phyloP scores from a whole-genome alignment of 2,797 vertebrate genomes.

The Novumbra hubbsi region DNA sequence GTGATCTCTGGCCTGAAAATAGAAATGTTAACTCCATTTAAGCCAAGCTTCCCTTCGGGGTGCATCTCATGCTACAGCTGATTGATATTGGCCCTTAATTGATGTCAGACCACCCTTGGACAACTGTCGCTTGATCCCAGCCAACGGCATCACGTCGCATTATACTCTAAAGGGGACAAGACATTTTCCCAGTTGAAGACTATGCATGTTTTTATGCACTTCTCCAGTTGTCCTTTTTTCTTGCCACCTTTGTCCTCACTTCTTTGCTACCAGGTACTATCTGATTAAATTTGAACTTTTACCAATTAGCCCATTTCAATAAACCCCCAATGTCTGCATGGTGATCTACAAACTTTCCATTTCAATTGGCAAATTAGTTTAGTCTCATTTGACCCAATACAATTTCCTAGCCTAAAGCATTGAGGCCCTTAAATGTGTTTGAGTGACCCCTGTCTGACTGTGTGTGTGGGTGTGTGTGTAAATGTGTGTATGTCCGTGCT shows the following conservation, averaged over 20 bases:
- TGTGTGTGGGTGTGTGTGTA: not conserved
- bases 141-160: constrained; percentile 31
- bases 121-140: not conserved
- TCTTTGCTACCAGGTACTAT: not conserved
- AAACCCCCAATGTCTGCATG: not conserved
- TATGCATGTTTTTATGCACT: not conserved
- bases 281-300: not conserved
- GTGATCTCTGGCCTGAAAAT: constrained; percentile 39
- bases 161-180: constrained; percentile 20
- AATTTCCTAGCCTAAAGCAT: not conserved
- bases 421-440: not conserved
- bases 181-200: not conserved
- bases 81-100: constrained; percentile 39
- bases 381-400: not conserved
- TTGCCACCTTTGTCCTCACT: not conserved
- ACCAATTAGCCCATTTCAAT: not conserved
- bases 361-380: not conserved
- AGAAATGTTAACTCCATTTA: constrained; percentile 55
- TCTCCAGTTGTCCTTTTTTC: not conserved
- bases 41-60: constrained; percentile 27
- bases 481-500: too few species aligned
- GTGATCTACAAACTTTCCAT: not conserved
- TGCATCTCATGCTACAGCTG: constrained; percentile 23
- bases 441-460: not conserved
- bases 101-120: constrained; percentile 29